Base-by-base conservation (phyloP, 2,888 invertebrate genomes). In the Tenthredo livida region DNA sequence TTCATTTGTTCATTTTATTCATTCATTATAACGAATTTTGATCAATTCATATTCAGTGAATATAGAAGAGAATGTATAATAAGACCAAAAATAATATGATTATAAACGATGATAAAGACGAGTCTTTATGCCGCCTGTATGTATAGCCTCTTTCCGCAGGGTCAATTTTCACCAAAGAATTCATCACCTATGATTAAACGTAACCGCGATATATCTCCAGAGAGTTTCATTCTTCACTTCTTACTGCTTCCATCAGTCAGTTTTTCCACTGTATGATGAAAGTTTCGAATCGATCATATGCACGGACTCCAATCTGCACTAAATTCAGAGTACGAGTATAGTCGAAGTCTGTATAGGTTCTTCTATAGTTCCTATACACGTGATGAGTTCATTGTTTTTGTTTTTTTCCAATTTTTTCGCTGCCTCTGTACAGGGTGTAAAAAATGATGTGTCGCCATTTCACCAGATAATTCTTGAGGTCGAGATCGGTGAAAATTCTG, bases 101-200 rank as follows among this genome's bases (percentile, higher is more conserved):
- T 17, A 21, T n/a, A 25, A 21, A 7, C 58, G 58, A 21, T 58
- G 58, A 58, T 58, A 9, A 21, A 58, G n/a, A n/a, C 21, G 21
- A 21, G 7, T 58, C 58, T 58, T 21, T 2, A 21, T 17, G 50
- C 15, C 50, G 17, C 17, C 47, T 17, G 29, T n/a, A 33, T 47
- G 7, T 37, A 37, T 2, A n/a, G 21, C 58, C 58, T 21, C 10
- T 58, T 21, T 21, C 21, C 7, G 58, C 58, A 21, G 58, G 58
- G 58, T 58, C 58, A 21, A 58, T 58, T 58, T 58, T 58, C 58
- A 21, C n/a, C 61, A 25, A 61, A 61, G 61, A 25, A 61, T 61
- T 61, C 61, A 61, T 61, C 25, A 25, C 1, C 61, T 25, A 61
- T 61, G 61, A 61, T 25, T 25, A 25, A 61, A 61, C 61, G 61